Evolutionary conservation across 1,140 invertebrate genomes (phyloP), one percentile per base, ranked within the genome.

Genomic region (Brachionus calyciflorus): DNA sequence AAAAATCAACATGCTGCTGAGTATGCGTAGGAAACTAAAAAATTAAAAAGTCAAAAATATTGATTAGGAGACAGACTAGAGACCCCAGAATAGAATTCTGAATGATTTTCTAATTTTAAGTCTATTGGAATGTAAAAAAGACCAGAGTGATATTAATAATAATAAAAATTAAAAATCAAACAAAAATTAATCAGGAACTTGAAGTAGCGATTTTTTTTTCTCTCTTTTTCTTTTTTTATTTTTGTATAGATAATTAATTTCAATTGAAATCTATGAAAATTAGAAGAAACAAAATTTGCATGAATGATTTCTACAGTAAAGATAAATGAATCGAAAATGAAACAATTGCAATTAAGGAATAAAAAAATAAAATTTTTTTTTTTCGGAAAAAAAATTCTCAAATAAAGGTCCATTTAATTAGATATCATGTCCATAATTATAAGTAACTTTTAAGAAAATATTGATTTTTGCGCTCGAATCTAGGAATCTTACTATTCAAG

Each of bases 171-270:
- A 44, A 65, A 65, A 65, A 65, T 65, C 60, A 65, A 41, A n/a
- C n/a, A n/a, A n/a, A n/a, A 65, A 65, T 65, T 65, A 65, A 65
- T 65, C 60, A 65, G 60, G 60, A 65, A 65, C 60, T 65, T 65
- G 60, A 65, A 44, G 60, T 41, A 28, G 44, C 3, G 2, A 3
- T 3, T 46, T 14, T 46, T 7, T 46, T 3, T 14, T 14, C n/a
- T 46, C 4, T 4, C 9, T n/a, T n/a, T n/a, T n/a, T n/a, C n/a
- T n/a, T n/a, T n/a, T 37, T 63, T 17, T 37, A 17, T 19, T 19
- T 63, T 37, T 33, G 55, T 60, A 41, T 65, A 44, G 60, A 65
- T 65, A 65, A 65, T 65, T 65, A 65, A 65, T 44, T 24, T 65
- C 60, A 65, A 65, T 65, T 65, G 37, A 65, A 65, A 37, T 37